Evolutionary conservation across 2,113 vertebrate species (phyloP).

Genomic region (Climacteris rufus): DNA sequence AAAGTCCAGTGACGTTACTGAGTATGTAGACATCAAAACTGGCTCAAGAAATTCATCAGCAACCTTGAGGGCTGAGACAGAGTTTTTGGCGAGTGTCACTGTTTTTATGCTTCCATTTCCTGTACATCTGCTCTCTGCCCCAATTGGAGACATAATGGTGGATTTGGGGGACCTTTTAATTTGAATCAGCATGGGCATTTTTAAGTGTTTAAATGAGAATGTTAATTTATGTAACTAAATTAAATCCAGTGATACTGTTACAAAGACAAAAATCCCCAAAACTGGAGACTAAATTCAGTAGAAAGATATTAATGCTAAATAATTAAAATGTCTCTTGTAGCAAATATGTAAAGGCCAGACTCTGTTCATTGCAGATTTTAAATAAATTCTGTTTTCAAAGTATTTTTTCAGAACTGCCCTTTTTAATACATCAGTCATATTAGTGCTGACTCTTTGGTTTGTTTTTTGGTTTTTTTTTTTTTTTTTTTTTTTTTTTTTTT

Average conservation of each 20-base stretch:
- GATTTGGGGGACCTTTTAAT: not conserved
- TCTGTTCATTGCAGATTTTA: not conserved
- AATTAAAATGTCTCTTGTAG: not conserved
- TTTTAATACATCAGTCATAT: not conserved
- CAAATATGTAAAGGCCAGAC: fast-evolving
- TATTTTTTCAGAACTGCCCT: not conserved
- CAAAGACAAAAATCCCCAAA: not conserved
- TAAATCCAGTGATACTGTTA: not conserved
- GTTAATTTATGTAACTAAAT: not conserved
- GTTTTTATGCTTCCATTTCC: not conserved
- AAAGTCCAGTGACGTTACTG: not conserved
- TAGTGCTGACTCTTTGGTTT: not conserved
- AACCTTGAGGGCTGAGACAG: not conserved
- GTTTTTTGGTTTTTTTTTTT: no score
- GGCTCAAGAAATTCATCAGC: not conserved
- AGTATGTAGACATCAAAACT: not conserved
- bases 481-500: no score
- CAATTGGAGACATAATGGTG: not conserved
- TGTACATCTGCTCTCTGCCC: not conserved
- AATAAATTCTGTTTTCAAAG: not conserved
- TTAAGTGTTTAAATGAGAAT: not conserved
- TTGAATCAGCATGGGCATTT: not conserved
- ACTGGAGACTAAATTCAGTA: not conserved
- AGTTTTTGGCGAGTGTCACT: not conserved
- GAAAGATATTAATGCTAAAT: not conserved